Evolutionary conservation across 2,888 invertebrate species (phyloP), one percentile per base, ranked within the genome.

Genomic region (Syrphus vitripennis): DNA sequence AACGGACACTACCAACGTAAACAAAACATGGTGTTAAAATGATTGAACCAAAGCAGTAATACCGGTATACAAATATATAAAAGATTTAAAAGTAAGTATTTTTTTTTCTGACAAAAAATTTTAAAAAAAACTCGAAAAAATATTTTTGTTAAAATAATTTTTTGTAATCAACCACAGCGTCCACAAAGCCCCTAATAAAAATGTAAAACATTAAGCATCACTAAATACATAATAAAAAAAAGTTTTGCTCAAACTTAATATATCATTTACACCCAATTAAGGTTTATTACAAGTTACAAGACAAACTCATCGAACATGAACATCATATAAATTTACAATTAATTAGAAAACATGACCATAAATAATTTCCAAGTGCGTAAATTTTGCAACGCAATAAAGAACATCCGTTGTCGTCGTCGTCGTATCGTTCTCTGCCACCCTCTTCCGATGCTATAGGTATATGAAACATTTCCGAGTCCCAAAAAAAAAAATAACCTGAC

Each of bases 341-440:
- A 88, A 88, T 88, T 88, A 88, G 87, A 87, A 88, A 87, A 87
- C 87, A 88, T 77, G 80, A 77, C 78, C 78, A 88, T 88, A 88
- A 88, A 88, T 86, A 86, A 86, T 86, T 88, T 87, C 87, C 86
- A 80, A 83, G 83, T 87, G 87, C 86, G 88, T 88, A 88, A 78
- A 87, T 84, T 87, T 88, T 86, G 86, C 82, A 88, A 88, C 86
- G 88, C 81, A 87, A 83, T 88, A 88, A 88, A 88, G 86, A 76
- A 83, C 88, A 87, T 87, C 88, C 88, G 88, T 81, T 72, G 87
- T 61, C 31, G 83, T 59, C 24, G 34, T 34, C 31, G 34, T 34
- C 67, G 61, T 61, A 76, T 37, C 48, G 67, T 50, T 50, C 48
- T 67, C 9, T 67, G 34, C 67, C 84, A 84, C 81, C 59, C 81